A percentile compares a stretch with the other conserved stretches of the same genome.
These are phyloP conservation scores for Bryconaethiops microstoma DNA, from an alignment of 2,797 vertebrate genomes.

Conservation along the genomic window DNA sequence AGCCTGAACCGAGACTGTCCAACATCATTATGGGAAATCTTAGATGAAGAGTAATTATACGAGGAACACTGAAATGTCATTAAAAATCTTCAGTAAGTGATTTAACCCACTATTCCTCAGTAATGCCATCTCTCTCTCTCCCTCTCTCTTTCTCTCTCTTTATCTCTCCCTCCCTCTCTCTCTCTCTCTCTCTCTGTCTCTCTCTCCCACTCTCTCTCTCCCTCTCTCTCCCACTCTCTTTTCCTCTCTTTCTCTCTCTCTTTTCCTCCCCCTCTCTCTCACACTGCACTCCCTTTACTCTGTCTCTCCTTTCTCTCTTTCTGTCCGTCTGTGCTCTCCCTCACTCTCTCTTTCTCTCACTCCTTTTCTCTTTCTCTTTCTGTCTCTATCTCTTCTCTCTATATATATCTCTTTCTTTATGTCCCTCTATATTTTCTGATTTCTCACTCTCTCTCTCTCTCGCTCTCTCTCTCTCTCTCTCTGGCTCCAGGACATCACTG, in stretches of 20 bases:
- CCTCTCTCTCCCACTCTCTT: no score
- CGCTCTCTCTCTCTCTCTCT: no score
- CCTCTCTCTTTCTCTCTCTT: slow-evolving; percentile 23
- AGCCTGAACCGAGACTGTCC: slow-evolving; percentile 99
- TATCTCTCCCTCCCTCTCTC: slow-evolving; percentile 42
- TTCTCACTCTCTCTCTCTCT: no score
- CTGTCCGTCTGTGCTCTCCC: neutral
- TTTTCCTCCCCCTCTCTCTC: slow-evolving; percentile 30
- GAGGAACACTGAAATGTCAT: slow-evolving; percentile 99
- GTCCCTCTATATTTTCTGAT: no score
- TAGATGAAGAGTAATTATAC: slow-evolving; percentile 99
- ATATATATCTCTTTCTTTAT: no score
- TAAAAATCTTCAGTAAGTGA: slow-evolving; percentile 99
- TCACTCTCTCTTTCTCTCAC: no score
- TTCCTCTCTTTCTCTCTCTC: slow-evolving; percentile 3
- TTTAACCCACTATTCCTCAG: slow-evolving; percentile 95
- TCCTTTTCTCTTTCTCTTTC: no score
- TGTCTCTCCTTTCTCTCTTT: slow-evolving; percentile 14
- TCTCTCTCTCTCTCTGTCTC: slow-evolving; percentile 10
- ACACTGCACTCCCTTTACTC: slow-evolving; percentile 35
- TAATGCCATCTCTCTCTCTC: slow-evolving; percentile 76
- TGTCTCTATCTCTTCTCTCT: no score
- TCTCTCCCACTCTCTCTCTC: no score
- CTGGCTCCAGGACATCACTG: slow-evolving; percentile 71
- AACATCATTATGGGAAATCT: slow-evolving; percentile 99